phyloP scores from a whole-genome alignment of 1,140 invertebrate species.

The Uloborus diversus region DNA sequence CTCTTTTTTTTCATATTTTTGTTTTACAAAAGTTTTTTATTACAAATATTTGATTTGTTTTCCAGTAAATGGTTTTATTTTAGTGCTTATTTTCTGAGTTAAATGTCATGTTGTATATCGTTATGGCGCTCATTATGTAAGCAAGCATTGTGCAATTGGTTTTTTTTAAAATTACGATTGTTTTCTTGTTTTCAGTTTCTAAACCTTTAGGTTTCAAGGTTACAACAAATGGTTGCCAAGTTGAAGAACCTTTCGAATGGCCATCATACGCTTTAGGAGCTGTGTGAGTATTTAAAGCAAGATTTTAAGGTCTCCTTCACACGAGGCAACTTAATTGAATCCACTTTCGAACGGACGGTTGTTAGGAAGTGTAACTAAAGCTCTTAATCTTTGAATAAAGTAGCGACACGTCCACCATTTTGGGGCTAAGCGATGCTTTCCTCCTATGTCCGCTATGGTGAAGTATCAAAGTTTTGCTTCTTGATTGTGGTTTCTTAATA shows the following conservation, averaged over 20 bases:
- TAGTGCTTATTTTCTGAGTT: background rate
- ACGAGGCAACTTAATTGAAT: too few relatives aligned
- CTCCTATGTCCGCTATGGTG: too few relatives aligned
- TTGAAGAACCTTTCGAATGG: slow-evolving; percentile 14
- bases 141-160: background rate
- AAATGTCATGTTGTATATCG: background rate
- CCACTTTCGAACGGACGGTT: too few relatives aligned
- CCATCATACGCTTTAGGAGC: slow-evolving; percentile 10
- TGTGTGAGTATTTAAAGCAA: background rate
- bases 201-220: slow-evolving; percentile 24
- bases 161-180: background rate
- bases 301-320: background rate
- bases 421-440: too few relatives aligned
- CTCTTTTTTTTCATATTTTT: too few relatives aligned
- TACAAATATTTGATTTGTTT: background rate
- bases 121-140: background rate
- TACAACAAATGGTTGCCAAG: slow-evolving; percentile 7
- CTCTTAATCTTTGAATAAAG: too few relatives aligned
- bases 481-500: too few relatives aligned
- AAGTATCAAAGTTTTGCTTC: too few relatives aligned
- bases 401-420: too few relatives aligned
- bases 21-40: too few relatives aligned
- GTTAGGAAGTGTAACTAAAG: too few relatives aligned
- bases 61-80: background rate
- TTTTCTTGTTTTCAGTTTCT: slow-evolving; percentile 20